Base-by-base conservation (phyloP, 92 coral and sea anemone species). In the Porites evermanni region DNA sequence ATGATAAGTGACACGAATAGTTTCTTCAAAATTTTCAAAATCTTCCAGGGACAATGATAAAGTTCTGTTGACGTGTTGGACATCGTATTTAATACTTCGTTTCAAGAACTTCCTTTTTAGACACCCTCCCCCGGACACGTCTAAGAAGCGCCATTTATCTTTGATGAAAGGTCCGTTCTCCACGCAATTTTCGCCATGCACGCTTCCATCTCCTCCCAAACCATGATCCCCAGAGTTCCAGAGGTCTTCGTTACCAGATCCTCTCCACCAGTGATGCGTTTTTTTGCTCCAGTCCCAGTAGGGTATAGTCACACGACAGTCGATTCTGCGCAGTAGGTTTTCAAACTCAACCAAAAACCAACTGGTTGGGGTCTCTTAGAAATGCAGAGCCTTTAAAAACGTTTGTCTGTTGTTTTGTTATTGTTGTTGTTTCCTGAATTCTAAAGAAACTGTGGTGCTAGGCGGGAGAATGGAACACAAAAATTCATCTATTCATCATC, bases 241-340 rank as follows among this genome's bases (percentile, higher is more conserved):
- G 16, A 89, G 32, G 38, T 78, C 89, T n/a, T 23, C 19, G 72
- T 63, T 19, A 73, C 50, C 61, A 53, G 89, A 64, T 44, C 71
- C 66, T 52, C 79, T 79, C 92, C 92, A 89, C 89, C 92, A 89
- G 50, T 83, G 67, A 53, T 70, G 23, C 21, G 89, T 61, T 53
- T 50, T 74, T 73, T 80, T 78, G 81, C 92, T 85, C 92, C 92
- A 89, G 86, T 89, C 23, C 92, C 89, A 89, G 51, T 85, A 89
- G 67, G 92, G 89, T 6, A 70, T 29, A 54, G 82, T 89, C 51
- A 89, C 92, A n/a, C 86, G 89, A 65, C 92, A 89, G 56, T 89
- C 86, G 50, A 89, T 76, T 18, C 64, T 63, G 44, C 83, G 89
- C 68, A 89, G 78, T 16, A 89, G 72, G 52, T 84, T 89, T 47